Base-by-base conservation (phyloP, 2,113 vertebrate genomes). In the Tricholaema leucomelas region DNA sequence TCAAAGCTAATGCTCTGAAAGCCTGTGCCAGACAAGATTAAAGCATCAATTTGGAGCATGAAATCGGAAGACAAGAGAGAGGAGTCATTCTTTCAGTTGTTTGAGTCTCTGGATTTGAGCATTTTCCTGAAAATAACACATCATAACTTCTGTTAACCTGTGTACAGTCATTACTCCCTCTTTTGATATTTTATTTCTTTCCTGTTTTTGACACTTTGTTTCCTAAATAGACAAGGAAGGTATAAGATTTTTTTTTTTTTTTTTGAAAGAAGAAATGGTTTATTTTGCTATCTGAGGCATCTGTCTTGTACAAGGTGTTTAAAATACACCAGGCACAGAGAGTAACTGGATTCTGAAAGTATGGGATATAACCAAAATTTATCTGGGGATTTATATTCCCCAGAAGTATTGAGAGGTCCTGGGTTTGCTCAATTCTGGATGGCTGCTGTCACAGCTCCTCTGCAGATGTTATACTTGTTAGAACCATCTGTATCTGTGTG, bases 381-480 rank as follows among this genome's bases (percentile, higher is more conserved):
- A 46, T 61, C 35, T 28, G 64, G 12, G 38, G 24, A 42, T 23
- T 67, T 87, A 46, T 10, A 4, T 10, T 5, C 36, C 25, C 23
- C 5, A 3, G 10, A 71, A 70, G 23, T 13, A n/a, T 15, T 31
- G 5, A 8, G 31, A 55, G 15, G 15, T 16, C 54, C 38, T 28
- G 4, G 0, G 67, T 86, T 75, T 71, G 33, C 81, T 60, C 2
- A 0, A 0, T 54, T 60, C 44, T 85, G 55, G 23, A 10, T 48
- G 48, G 12, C 5, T 8, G 8, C 44, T 61, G 2, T 50, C 52
- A 3, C 60, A 74, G 33, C 65, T 52, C 12, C 78, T 71, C 81
- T 81, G 17, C n/a, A 48, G 76, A 10, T 28, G 40, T 23, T 28
- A 40, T 30, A 6, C 50, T 54, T 63, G 25, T 35, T 46, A 31